Evolutionary conservation across 2,113 vertebrate species (phyloP).

Genomic region (Mixornis gularis): DNA sequence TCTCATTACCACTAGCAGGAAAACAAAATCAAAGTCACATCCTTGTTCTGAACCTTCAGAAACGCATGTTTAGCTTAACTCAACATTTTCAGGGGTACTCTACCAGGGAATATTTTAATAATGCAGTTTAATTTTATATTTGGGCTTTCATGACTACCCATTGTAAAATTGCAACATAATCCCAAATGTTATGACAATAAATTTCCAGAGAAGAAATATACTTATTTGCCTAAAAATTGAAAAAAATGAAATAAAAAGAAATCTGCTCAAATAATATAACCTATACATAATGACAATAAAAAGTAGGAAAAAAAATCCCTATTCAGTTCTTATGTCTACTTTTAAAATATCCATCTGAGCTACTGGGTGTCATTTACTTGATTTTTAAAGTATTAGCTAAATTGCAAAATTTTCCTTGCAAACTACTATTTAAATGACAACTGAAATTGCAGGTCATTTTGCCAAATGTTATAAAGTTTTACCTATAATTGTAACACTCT

Average conservation of each 20-base stretch:
- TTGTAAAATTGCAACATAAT: neutral
- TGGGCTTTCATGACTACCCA: neutral
- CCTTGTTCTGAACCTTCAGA: neutral
- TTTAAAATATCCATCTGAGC: neutral
- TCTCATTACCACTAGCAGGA: neutral
- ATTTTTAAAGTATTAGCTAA: neutral
- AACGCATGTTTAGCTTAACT: neutral
- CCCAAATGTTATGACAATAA: neutral
- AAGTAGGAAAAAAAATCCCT: neutral
- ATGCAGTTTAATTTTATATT: neutral
- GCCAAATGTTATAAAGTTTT: neutral
- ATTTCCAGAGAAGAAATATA: neutral
- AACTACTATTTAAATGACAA: neutral
- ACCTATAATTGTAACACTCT: neutral
- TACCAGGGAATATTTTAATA: neutral
- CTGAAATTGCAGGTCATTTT: neutral
- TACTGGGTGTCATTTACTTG: neutral
- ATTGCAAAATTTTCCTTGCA: neutral
- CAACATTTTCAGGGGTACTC: neutral
- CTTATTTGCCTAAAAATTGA: neutral
- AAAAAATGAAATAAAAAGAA: neutral
- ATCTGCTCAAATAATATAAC: neutral
- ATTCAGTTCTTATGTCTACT: neutral
- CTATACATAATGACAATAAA: neutral
- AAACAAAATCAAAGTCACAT: neutral